These are phyloP conservation scores for Scaeva pyrastri DNA, from an alignment of 2,888 invertebrate genomes.

Conservation along the genomic window DNA sequence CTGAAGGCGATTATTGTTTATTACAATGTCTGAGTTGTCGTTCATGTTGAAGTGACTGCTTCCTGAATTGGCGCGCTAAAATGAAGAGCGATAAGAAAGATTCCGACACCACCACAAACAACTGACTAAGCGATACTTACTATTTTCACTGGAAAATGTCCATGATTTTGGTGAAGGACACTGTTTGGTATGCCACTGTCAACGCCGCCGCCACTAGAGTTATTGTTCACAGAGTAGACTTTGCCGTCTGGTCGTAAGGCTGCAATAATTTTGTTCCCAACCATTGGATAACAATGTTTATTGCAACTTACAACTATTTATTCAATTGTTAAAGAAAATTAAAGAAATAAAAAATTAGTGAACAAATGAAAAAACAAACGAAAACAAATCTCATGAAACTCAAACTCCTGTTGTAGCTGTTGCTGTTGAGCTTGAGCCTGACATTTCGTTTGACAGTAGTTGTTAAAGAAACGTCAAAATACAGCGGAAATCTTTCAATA, in stretches of 20 bases:
- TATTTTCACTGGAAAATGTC: constrained; percentile 31
- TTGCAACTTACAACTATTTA: constrained; percentile 12
- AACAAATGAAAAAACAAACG: constrained; percentile 71
- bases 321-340: constrained; percentile 14
- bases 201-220: constrained; percentile 70
- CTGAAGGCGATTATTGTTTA: constrained; percentile 62
- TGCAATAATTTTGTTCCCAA: constrained; percentile 81
- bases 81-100: neutral
- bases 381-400: constrained; percentile 57
- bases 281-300: constrained; percentile 32
- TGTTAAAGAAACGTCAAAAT: constrained; percentile 50
- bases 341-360: constrained; percentile 60
- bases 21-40: constrained; percentile 41
- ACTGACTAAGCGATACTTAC: neutral
- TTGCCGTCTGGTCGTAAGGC: constrained; percentile 81
- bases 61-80: constrained; percentile 47
- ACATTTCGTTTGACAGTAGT: constrained; percentile 62
- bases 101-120: neutral
- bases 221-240: constrained; percentile 75
- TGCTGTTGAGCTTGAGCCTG: constrained; percentile 36
- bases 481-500: constrained; percentile 57
- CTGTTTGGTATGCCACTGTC: neutral
- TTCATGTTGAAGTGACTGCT: constrained; percentile 27
- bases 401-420: too few species aligned
- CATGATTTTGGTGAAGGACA: constrained; percentile 49